Percentiles rank a stretch among this genome's conserved stretches.
Conservation (phyloP, 2,113 vertebrate genomes). For the Vulpes lagopus region DNA sequence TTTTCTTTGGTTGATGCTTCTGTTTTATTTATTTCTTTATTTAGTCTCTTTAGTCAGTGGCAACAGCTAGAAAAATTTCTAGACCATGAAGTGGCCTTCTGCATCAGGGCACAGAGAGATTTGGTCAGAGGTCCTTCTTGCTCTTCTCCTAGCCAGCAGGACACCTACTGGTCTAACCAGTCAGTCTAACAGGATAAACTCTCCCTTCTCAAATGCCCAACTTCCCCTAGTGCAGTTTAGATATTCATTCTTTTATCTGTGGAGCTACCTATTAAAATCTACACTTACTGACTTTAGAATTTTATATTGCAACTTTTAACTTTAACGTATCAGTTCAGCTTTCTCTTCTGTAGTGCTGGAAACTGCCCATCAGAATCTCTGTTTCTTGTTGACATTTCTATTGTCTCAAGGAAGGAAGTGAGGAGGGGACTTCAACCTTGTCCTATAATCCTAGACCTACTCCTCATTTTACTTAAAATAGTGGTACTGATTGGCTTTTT, state of each 20-base stretch:
- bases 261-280: neutral
- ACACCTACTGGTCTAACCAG: neutral
- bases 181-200: neutral
- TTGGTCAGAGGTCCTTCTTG: neutral
- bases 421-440: neutral
- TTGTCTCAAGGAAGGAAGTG: neutral
- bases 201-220: neutral
- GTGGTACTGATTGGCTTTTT: neutral
- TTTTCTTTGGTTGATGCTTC: neutral
- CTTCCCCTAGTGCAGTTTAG: neutral
- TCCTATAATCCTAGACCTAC: neutral
- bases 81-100: neutral
- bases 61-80: neutral
- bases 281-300: neutral
- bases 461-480: neutral
- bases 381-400: neutral
- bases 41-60: neutral
- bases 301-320: neutral
- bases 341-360: neutral
- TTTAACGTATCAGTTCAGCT: neutral
- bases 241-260: neutral
- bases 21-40: neutral
- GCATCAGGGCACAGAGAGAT: neutral
- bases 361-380: neutral
- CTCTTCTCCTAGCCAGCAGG: neutral